These are phyloP conservation scores for Leptinotarsa texana DNA, from an alignment of 1,140 invertebrate species.

Conservation along the genomic window DNA sequence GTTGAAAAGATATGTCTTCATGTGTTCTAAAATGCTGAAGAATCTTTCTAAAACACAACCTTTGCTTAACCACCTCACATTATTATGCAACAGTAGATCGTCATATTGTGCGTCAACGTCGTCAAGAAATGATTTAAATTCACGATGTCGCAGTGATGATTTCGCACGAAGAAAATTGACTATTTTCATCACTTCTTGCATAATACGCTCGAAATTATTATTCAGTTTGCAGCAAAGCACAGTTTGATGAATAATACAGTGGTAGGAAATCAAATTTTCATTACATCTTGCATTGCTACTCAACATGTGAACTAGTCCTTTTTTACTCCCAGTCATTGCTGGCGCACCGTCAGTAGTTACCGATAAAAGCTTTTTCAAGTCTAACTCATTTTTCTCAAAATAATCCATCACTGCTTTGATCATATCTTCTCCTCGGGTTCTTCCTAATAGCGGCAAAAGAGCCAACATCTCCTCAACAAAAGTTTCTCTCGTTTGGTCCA, in stretches of 20 bases:
- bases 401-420: constrained; percentile 19
- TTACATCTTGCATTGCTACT: constrained; percentile 19
- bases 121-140: constrained; percentile 18
- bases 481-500: constrained; percentile 9
- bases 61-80: constrained; percentile 27
- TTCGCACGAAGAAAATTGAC: constrained; percentile 20
- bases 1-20: no score
- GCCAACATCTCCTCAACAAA: constrained; percentile 5
- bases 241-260: constrained; percentile 15
- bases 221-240: constrained; percentile 17
- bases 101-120: neutral
- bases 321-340: constrained; percentile 18
- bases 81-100: constrained; percentile 25
- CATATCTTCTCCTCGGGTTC: constrained; percentile 7
- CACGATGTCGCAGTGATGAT: constrained; percentile 6
- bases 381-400: constrained; percentile 19
- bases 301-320: constrained; percentile 10
- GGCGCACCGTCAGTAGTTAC: constrained; percentile 20
- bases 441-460: neutral
- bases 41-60: constrained; percentile 9
- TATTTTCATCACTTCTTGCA: constrained; percentile 11
- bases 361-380: constrained; percentile 20
- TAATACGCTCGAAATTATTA: constrained; percentile 9
- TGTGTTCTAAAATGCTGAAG: neutral
- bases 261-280: neutral